These are phyloP conservation scores for Siderastrea siderea DNA, from an alignment of 92 coral and sea anemone species.

Conservation along the genomic window DNA sequence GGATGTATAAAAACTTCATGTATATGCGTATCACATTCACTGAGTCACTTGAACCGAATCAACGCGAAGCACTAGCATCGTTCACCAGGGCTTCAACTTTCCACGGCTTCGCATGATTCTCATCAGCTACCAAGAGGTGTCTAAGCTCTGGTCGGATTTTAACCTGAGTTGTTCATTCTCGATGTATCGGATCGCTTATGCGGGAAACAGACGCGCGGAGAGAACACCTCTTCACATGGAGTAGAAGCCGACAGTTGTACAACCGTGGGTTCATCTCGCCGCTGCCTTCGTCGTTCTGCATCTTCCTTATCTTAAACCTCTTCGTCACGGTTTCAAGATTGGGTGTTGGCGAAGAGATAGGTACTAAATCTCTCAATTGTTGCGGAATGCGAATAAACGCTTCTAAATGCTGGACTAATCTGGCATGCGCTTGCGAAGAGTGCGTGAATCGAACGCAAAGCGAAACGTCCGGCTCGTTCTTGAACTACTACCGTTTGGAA, in stretches of 20 bases:
- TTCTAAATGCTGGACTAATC: conserved; percentile 28
- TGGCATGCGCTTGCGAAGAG: conserved; percentile 19
- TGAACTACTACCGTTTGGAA: conserved; percentile 29
- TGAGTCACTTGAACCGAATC: conserved; percentile 8
- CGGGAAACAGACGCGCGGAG: conserved; percentile 34
- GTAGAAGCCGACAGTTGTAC: conserved; percentile 10
- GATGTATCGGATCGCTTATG: conserved; percentile 57
- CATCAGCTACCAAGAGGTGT: conserved; percentile 32
- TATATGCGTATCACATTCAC: not conserved
- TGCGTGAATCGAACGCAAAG: conserved; percentile 9
- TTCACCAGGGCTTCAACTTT: not conserved
- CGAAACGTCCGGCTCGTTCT: not conserved
- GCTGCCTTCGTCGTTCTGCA: conserved; percentile 9
- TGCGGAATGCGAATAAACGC: conserved; percentile 41
- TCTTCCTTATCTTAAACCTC: conserved; percentile 17
- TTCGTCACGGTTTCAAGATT: conserved; percentile 3
- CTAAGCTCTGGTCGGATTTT: conserved; percentile 15
- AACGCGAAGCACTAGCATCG: not conserved
- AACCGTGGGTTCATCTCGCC: not conserved
- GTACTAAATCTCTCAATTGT: conserved; percentile 16
- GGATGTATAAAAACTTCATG: not conserved
- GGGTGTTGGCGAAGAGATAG: conserved; percentile 31
- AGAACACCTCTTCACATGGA: conserved; percentile 32
- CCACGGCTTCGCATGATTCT: conserved; percentile 32
- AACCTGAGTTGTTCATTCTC: conserved; percentile 43